These are phyloP conservation scores for Mythimna loreyi DNA, from an alignment of 2,888 invertebrate species.

Conservation along the genomic window DNA sequence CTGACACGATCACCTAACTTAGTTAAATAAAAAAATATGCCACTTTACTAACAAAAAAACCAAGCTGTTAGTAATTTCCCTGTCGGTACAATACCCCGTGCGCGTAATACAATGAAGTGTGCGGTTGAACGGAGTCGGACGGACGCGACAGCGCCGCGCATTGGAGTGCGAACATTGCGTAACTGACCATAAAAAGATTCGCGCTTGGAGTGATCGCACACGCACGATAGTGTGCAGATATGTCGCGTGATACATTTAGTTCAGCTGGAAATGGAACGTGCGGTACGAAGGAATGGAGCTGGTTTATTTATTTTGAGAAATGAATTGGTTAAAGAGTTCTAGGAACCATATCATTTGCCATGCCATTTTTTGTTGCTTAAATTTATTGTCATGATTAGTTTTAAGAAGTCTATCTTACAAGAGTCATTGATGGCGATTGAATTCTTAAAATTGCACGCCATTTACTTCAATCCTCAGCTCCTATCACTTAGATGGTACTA, in stretches of 20 bases:
- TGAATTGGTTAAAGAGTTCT: background rate
- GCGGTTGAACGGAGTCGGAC: constrained; percentile 45
- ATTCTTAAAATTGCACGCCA: no score
- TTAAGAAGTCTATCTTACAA: no score
- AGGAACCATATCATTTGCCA: no score
- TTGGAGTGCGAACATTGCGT: constrained; percentile 57
- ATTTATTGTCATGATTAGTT: no score
- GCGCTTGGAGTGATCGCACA: constrained; percentile 53
- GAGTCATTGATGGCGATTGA: no score
- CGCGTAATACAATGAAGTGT: constrained; percentile 48
- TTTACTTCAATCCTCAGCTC: no score
- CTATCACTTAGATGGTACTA: no score
- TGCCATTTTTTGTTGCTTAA: no score
- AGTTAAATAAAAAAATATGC: constrained; percentile 7
- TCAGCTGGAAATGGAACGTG: constrained; percentile 6
- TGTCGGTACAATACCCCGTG: constrained; percentile 13
- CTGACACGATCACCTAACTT: background rate
- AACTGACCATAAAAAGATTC: constrained; percentile 67
- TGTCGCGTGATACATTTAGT: constrained; percentile 48
- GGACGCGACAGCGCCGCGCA: constrained; percentile 44
- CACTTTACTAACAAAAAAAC: background rate
- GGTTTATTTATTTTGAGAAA: background rate
- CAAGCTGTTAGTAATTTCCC: constrained; percentile 7
- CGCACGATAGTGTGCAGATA: constrained; percentile 55
- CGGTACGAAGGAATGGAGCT: constrained; percentile 4